phyloP scores from a whole-genome alignment of 2,113 vertebrate genomes.

The Alaudala cheleensis region DNA sequence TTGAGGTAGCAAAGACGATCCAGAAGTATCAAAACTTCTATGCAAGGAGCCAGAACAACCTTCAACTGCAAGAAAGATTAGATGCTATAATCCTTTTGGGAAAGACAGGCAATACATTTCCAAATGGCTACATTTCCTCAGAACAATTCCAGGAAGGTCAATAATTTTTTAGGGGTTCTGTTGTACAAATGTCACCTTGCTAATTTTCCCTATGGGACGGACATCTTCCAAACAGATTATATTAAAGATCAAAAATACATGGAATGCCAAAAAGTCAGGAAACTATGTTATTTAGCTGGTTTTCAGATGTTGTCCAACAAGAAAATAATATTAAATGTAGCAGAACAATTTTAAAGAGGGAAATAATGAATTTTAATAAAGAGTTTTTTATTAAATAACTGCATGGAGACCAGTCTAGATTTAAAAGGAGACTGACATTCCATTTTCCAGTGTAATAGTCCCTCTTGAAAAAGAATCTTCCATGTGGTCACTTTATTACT shows the following conservation, averaged over 20 bases:
- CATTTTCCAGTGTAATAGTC: conserved; percentile 57
- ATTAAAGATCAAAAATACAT: conserved; percentile 55
- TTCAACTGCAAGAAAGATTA: conserved; percentile 84
- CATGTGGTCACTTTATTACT: conserved; percentile 76
- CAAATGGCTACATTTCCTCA: not conserved
- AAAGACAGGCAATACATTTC: not conserved
- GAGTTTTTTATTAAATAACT: conserved; percentile 63
- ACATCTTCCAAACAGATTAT: conserved; percentile 47
- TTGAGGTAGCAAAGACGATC: conserved; percentile 96
- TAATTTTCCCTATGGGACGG: not conserved
- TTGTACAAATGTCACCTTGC: not conserved
- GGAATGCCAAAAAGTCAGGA: conserved; percentile 8
- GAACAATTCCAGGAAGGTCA: conserved; percentile 32
- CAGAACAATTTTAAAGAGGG: conserved; percentile 62
- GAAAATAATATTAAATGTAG: conserved; percentile 51
- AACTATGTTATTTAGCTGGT: conserved; percentile 20
- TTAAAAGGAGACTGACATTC: conserved; percentile 69
- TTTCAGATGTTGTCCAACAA: conserved; percentile 51
- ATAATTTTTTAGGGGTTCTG: not conserved
- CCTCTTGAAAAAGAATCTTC: conserved; percentile 66
- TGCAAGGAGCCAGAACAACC: conserved; percentile 91
- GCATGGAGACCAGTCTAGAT: conserved; percentile 57
- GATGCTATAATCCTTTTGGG: not conserved
- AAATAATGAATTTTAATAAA: conserved; percentile 69
- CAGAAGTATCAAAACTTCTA: conserved; percentile 93